Percentiles rank a stretch among this genome's conserved stretches.
Evolutionary conservation across 2,797 vertebrate species (phyloP).

Genomic region (Pseudochaenichthys georgianus): DNA sequence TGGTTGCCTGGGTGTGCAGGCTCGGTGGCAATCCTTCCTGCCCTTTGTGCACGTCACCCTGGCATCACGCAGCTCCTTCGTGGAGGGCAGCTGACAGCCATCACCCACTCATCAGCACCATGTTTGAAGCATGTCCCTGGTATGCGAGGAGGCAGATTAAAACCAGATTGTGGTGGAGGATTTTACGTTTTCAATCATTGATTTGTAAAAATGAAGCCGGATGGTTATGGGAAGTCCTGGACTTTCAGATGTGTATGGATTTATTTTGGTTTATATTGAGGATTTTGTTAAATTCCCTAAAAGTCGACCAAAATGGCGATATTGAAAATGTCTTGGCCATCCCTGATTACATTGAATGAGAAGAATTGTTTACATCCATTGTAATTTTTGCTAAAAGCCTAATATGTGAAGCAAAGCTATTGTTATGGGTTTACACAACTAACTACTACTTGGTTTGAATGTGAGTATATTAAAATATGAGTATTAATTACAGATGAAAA

Average conservation of each 20-base stretch:
- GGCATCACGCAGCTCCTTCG: constrained; percentile 64
- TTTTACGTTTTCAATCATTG: constrained; percentile 55
- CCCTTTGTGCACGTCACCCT: constrained; percentile 54
- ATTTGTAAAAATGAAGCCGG: constrained; percentile 39
- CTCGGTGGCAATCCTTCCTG: constrained; percentile 65
- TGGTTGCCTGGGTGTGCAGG: constrained; percentile 72
- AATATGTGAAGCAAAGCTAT: not conserved
- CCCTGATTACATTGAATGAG: constrained; percentile 1
- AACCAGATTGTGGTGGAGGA: constrained; percentile 57
- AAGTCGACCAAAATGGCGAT: not conserved
- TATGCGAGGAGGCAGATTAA: constrained; percentile 64
- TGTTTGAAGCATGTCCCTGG: constrained; percentile 61
- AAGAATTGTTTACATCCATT: not conserved
- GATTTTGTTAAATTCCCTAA: constrained; percentile 9
- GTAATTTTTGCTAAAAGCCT: not conserved
- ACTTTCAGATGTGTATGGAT: constrained; percentile 4
- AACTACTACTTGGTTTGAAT: not conserved
- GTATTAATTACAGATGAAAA: not conserved
- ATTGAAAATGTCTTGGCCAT: not conserved
- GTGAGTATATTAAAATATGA: not conserved
- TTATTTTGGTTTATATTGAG: constrained; percentile 2
- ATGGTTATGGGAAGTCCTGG: constrained; percentile 25
- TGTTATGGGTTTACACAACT: not conserved
- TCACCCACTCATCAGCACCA: constrained; percentile 64
- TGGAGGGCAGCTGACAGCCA: constrained; percentile 70